Evolutionary conservation across 1,140 invertebrate species (phyloP).

Genomic region (Cyclargus thomasi): DNA sequence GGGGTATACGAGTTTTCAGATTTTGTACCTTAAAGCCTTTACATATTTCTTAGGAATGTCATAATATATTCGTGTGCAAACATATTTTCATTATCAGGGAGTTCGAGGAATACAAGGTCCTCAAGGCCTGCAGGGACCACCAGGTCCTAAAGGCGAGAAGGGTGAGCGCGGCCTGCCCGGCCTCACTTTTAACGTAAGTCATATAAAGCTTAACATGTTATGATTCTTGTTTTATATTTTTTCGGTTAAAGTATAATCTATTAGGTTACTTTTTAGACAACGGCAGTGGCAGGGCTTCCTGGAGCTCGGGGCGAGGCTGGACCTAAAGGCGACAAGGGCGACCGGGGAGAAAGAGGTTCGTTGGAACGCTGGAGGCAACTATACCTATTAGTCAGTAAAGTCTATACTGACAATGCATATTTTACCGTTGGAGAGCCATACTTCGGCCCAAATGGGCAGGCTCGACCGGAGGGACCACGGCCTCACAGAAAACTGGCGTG

Average conservation of each 20-base stretch:
- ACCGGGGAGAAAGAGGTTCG: constrained; percentile 44
- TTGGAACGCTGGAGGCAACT: too few species aligned
- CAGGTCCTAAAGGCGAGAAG: constrained; percentile 45
- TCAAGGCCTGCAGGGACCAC: constrained; percentile 32
- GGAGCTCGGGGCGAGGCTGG: constrained; percentile 38
- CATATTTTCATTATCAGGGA: constrained; percentile 41
- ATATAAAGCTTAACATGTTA: not conserved
- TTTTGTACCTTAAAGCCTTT: not conserved
- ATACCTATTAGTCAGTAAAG: too few species aligned
- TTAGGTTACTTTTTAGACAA: too few species aligned
- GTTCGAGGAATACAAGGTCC: constrained; percentile 53
- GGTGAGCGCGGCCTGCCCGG: constrained; percentile 47
- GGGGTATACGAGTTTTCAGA: too few species aligned
- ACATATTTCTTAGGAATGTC: not conserved
- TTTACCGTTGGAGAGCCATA: too few species aligned
- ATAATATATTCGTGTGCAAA: not conserved
- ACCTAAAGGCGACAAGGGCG: constrained; percentile 46
- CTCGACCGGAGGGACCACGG: too few species aligned
- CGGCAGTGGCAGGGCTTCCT: constrained; percentile 29
- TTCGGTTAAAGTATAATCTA: too few species aligned
- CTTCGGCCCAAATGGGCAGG: too few species aligned
- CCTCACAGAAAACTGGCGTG: too few species aligned
- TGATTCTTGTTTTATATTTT: too few species aligned
- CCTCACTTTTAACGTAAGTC: constrained; percentile 38
- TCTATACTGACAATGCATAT: too few species aligned